Base-by-base conservation (phyloP, 2,113 vertebrate species). In the Bombycilla garrulus region DNA sequence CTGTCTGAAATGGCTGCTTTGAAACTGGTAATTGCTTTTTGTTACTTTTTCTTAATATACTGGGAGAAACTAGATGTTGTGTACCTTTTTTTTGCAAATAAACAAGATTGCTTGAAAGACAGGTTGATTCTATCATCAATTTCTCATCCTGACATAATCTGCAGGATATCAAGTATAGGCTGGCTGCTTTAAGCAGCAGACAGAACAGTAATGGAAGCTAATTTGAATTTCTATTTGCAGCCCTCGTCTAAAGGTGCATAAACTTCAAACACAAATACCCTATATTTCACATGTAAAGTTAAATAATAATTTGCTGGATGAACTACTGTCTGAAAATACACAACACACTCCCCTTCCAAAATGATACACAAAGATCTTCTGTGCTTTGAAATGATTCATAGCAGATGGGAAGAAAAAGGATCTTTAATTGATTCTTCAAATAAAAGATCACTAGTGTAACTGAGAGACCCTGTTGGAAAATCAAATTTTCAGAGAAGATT, bases 371-470 rank as follows among this genome's bases (percentile, higher is more conserved):
- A 42, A 92, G 78, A 61, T 71, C 60, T 81, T 91, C 51, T 92
- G 36, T 90, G 57, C 81, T 92, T 92, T 91, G 57, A 90, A 82
- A 61, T 88, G 11, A 77, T 90, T 95, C 82, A 82, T 69, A 80
- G 67, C 81, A 90, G 79, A 91, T 82, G 71, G 28, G 17, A 40
- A 90, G 74, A 79, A 79, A 85, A 94, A 72, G 36, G 45, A 82
- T 76, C 70, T 45, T 95, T 88, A 94, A 95, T 57, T 91, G 85
- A 69, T 72, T 94, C 70, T 85, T 95, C 79, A 92, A 69, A 71
- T 76, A 61, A 88, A 88, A 79, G 51, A 81, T 89, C 61, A 48
- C 48, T 87, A 71, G 33, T 70, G 26, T 78, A 92, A 93, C 45
- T 48, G 74, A 72, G 74, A 91, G 29, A 89, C 28, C 23, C 2